Evolutionary conservation across 2,797 vertebrate genomes (phyloP).

Genomic region (Gallinago solitaria): DNA sequence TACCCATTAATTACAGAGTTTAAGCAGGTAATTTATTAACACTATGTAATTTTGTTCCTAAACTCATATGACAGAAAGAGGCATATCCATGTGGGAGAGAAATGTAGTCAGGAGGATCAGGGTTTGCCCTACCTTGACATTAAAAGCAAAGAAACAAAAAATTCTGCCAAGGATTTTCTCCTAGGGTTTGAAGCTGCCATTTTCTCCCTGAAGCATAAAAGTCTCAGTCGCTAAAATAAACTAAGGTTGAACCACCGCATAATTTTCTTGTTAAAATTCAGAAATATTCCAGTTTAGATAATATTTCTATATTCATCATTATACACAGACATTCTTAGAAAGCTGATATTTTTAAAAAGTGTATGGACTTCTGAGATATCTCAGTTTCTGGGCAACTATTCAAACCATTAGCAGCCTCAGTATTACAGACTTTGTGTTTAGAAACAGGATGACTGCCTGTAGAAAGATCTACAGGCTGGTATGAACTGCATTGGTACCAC

Average conservation of each 20-base stretch:
- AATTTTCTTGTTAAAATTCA: neutral
- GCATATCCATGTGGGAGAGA: neutral
- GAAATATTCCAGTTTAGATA: neutral
- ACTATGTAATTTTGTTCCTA: neutral
- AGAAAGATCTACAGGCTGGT: neutral
- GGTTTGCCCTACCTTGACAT: neutral
- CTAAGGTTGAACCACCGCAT: neutral
- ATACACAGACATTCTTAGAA: neutral
- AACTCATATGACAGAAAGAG: neutral
- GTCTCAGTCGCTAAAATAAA: neutral
- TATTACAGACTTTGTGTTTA: neutral
- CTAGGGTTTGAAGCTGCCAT: neutral
- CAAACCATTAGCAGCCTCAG: neutral
- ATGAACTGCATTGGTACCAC: neutral
- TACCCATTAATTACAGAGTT: neutral
- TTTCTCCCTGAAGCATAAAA: neutral
- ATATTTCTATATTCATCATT: neutral
- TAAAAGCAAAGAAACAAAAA: neutral
- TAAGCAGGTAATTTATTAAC: neutral
- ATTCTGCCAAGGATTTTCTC: neutral
- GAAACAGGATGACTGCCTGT: neutral
- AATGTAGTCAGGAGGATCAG: neutral
- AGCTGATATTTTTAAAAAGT: neutral
- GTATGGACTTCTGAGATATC: neutral
- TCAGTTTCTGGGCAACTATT: neutral